Evolutionary conservation across 2,113 vertebrate genomes (phyloP).

Genomic region (Bambusicola thoracicus): DNA sequence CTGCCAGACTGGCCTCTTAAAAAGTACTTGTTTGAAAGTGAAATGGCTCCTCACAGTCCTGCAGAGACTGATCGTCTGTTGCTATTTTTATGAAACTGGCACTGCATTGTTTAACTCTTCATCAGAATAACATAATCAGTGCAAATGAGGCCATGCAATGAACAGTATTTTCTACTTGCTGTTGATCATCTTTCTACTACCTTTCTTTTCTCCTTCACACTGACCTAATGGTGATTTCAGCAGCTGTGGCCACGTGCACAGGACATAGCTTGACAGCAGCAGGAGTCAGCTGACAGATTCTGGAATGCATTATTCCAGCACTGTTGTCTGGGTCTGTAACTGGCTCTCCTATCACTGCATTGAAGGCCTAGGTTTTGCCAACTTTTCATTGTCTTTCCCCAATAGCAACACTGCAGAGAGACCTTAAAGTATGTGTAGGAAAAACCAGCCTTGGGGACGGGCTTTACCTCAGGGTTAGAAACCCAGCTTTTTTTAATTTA

Average conservation of each 20-base stretch:
- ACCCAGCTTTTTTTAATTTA: constrained; percentile 18
- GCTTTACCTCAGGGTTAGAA: constrained; percentile 16
- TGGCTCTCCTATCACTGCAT: background rate
- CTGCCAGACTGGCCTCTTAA: background rate
- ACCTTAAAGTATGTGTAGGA: background rate
- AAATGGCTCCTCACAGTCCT: background rate
- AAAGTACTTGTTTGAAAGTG: background rate
- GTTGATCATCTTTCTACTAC: background rate
- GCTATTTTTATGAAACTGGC: background rate
- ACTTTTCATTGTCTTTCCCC: constrained; percentile 1
- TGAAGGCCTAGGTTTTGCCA: background rate
- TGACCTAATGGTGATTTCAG: background rate
- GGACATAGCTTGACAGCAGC: constrained; percentile 35
- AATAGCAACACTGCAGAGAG: background rate
- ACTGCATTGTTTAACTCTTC: background rate
- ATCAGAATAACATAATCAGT: background rate
- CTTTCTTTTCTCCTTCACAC: constrained; percentile 3
- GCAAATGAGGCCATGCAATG: background rate
- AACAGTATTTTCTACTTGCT: background rate
- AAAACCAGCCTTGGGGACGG: background rate
- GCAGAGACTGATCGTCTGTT: background rate
- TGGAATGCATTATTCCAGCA: constrained; percentile 37
- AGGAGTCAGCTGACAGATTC: constrained; percentile 28
- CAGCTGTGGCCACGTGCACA: background rate
- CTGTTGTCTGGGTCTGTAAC: background rate